Evolutionary conservation across 2,888 invertebrate genomes (phyloP), one percentile per base, ranked within the genome.

Genomic region (Watsonalla cultraria): DNA sequence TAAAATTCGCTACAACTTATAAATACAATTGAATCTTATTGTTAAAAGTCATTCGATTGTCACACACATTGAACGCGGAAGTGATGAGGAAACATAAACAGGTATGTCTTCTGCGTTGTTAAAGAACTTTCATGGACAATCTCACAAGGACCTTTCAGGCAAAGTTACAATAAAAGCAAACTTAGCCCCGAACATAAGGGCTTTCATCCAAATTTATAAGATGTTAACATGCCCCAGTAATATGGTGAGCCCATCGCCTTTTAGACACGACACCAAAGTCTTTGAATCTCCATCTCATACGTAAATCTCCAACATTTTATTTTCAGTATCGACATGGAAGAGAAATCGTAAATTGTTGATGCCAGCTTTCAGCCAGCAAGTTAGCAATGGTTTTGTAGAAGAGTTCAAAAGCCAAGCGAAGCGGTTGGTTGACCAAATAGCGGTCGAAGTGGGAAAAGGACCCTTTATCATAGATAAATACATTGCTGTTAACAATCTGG

Each of bases 321-420:
- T 59, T 61, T 9, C 55, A 74, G 74, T 62, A 5, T 49, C 65
- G 6, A 54, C 54, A 5, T 74, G 74, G 73, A 72, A 69, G 54
- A 54, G 54, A 0, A 65, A 70, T 45, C 61, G 74, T 1, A 73
- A 71, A 49, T 46, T 68, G 5, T 47, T 75, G 9, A 68, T 58
- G 39, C 65, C 68, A 14, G 60, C 67, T 0, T 73, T 74, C 54
- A 64, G 56, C 8, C 72, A 66, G 14, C 62, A 65, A 15, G 56
- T 61, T 0, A 50, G 74, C 9, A 63, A 73, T 5, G 59, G 61
- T 0, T 72, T 66, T 49, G 42, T 73, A 0, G 53, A 51, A 0
- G 61, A 68, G 0, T 74, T 75, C 53, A 73, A 73, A 39, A 47
- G 11, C 11, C 70, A 73, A 47, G 51, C 64, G 6, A 59, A 46